Conservation (phyloP, 2,888 invertebrate genomes). For the Meandrusa payeni region DNA sequence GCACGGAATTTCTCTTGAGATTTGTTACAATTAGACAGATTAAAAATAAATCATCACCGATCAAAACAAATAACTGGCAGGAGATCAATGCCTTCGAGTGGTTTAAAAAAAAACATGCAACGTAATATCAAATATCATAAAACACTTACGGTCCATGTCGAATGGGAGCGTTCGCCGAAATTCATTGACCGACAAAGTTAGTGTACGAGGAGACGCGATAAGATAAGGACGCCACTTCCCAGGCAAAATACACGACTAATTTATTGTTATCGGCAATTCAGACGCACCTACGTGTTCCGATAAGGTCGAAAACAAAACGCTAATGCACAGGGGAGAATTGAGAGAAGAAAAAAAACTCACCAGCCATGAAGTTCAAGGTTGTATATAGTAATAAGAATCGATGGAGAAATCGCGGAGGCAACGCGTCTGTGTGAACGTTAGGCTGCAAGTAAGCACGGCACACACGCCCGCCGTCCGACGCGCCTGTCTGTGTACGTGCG, state of each 20-base stretch:
- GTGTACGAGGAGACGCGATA: constrained; percentile 48
- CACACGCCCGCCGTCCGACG: constrained; percentile 22
- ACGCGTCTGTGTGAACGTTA: constrained; percentile 59
- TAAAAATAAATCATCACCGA: constrained; percentile 3
- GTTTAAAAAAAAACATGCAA: constrained; percentile 8
- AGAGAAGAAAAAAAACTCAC: constrained; percentile 54
- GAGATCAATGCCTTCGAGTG: not conserved
- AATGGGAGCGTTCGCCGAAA: constrained; percentile 39
- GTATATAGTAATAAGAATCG: constrained; percentile 51
- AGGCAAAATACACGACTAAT: constrained; percentile 34
- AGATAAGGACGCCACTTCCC: constrained; percentile 47
- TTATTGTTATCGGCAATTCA: constrained; percentile 32
- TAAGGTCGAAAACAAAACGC: constrained; percentile 1
- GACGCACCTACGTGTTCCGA: not conserved
- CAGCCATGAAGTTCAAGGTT: constrained; percentile 74
- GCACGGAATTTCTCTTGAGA: too few relatives aligned
- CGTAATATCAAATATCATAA: constrained; percentile 25
- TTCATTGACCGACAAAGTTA: constrained; percentile 43
- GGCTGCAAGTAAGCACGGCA: constrained; percentile 50
- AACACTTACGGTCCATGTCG: constrained; percentile 56
- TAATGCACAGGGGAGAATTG: not conserved
- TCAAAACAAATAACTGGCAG: not conserved
- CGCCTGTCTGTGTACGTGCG: constrained; percentile 43
- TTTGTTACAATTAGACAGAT: not conserved
- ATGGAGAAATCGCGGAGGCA: constrained; percentile 66